A percentile compares a stretch with the other conserved stretches of the same genome.
These are phyloP conservation scores for Catocala nupta DNA, from an alignment of 2,888 invertebrate genomes.

Conservation along the genomic window DNA sequence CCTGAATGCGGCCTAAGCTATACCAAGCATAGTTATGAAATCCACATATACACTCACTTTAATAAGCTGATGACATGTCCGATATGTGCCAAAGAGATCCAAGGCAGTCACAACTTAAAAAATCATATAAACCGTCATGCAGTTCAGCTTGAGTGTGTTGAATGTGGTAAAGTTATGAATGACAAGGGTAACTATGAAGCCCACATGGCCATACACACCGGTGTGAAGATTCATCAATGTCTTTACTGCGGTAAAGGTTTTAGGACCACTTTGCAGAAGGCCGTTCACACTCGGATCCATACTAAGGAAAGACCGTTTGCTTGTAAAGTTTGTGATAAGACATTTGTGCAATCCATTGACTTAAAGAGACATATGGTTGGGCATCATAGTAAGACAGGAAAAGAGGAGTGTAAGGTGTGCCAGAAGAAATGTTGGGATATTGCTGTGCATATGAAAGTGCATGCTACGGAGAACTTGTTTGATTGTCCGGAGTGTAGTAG, in stretches of 20 bases:
- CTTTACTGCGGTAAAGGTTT: conserved; percentile 59
- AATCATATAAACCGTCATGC: conserved; percentile 25
- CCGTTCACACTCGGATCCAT: conserved; percentile 48
- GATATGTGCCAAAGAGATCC: conserved; percentile 21
- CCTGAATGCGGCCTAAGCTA: conserved; percentile 45
- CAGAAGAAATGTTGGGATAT: conserved; percentile 41
- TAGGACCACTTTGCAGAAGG: neutral
- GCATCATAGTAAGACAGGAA: conserved; percentile 34
- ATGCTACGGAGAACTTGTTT: conserved; percentile 37
- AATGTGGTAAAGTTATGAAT: conserved; percentile 23
- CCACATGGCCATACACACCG: conserved; percentile 55
- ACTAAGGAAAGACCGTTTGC: conserved; percentile 43
- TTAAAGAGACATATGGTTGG: conserved; percentile 29
- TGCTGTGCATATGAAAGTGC: conserved; percentile 37
- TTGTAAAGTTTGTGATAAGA: conserved; percentile 45
- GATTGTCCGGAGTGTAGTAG: conserved; percentile 41
- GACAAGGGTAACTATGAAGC: neutral
- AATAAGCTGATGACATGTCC: conserved; percentile 25
- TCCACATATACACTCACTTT: conserved; percentile 51
- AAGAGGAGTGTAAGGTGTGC: conserved; percentile 48
- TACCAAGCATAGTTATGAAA: conserved; percentile 20
- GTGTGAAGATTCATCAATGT: conserved; percentile 55
- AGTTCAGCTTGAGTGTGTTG: conserved; percentile 18
- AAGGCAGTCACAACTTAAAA: neutral
- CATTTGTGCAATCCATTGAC: conserved; percentile 22